These are phyloP conservation scores for Caenorhabditis virilis DNA, from an alignment of 2,888 invertebrate genomes.

Conservation along the genomic window DNA sequence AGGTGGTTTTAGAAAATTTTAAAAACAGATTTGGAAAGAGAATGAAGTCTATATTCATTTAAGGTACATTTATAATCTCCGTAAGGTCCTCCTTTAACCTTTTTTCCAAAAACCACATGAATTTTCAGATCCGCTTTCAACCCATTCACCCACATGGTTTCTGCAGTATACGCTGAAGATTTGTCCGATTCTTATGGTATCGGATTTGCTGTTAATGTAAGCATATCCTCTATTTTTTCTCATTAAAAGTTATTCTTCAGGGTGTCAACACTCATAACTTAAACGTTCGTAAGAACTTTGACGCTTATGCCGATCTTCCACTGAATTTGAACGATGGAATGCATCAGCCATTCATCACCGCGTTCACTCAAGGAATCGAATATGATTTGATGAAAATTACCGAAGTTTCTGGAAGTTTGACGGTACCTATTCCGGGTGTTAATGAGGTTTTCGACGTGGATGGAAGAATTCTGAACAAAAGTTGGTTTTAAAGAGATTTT, in stretches of 20 bases:
- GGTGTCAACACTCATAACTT: conserved; percentile 56
- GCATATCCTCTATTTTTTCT: too few relatives aligned
- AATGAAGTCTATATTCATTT: too few relatives aligned
- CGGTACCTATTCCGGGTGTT: conserved; percentile 21
- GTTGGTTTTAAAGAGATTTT: neutral
- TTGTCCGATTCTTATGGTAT: conserved; percentile 61
- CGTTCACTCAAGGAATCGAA: conserved; percentile 13
- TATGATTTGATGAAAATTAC: conserved; percentile 28
- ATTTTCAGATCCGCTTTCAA: too few relatives aligned
- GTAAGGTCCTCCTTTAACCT: too few relatives aligned
- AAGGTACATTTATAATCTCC: too few relatives aligned
- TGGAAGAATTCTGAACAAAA: conserved; percentile 21
- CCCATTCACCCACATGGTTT: conserved; percentile 51
- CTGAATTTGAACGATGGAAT: conserved; percentile 6
- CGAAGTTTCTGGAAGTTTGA: conserved; percentile 25
- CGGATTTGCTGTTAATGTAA: conserved; percentile 60
- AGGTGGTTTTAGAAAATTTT: too few relatives aligned
- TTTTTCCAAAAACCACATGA: too few relatives aligned
- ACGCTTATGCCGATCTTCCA: conserved; percentile 45
- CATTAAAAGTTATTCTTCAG: too few relatives aligned
- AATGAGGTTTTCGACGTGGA: conserved; percentile 39
- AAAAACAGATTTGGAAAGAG: too few relatives aligned
- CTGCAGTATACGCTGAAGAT: conserved; percentile 59
- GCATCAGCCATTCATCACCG: conserved; percentile 15
- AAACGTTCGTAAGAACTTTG: conserved; percentile 55